Evolutionary conservation across 2,888 invertebrate species (phyloP), one percentile per base, ranked within the genome.

Genomic region (Lordiphosa fenestrarum): DNA sequence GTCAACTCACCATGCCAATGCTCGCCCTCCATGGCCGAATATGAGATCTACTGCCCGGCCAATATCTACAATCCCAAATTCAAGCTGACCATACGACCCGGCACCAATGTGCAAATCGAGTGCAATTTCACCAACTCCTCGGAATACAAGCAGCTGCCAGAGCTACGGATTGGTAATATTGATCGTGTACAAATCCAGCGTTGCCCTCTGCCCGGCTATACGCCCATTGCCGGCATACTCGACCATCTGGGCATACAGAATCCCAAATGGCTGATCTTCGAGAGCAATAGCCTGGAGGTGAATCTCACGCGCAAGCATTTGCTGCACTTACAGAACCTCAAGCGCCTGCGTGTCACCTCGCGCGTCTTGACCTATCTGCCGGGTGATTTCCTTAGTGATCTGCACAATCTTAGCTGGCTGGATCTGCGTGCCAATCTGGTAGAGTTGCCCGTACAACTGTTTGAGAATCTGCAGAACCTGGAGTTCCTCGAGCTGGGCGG

Each of bases 401-500:
- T 93, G 62, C 90, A 89, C 42, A 92, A 93, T 65, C 85, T 95
- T n/a, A 91, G 90, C 4, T 91, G 92, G 91, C 86, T 95, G 50
- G 92, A 93, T 75, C 91, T 95, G 70, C 90, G 91, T 58, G 91
- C 92, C 2, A 93, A 93, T 78, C 91, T 91, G 52, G 90, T 92
- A 5, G 91, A 91, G 73, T 85, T 93, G 30, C 92, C 92, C 0
- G 90, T 90, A 57, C 90, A 91, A 69, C 87, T 93, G 19, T 92
- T 93, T 65, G 90, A 91, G 62, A 90, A 91, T 7, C 87, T 93
- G 44, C 90, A 91, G 55, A 91, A 90, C 71, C 88, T 94, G 36
- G 91, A 91, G 69, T 91, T 91, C 53, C 90, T 95, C 50, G 94
- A 94, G 87, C 89, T 94, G 73, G 93, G 93, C 46, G 91, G 91